Conservation (phyloP, 2,888 invertebrate species). For the Drosophila mettleri region DNA sequence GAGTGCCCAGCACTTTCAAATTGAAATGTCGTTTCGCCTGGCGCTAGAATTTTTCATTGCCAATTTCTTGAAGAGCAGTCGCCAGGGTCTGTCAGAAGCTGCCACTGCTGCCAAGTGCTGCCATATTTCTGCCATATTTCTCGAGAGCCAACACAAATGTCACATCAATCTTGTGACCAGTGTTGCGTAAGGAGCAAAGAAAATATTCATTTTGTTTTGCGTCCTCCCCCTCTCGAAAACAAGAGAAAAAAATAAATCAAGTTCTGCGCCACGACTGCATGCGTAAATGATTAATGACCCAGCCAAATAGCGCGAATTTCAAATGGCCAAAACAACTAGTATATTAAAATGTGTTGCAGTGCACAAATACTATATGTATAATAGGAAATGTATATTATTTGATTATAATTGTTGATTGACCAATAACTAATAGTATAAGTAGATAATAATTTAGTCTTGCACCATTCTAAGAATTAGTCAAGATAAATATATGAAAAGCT, state of each 20-base stretch:
- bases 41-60: constrained; percentile 79
- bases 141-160: constrained; percentile 75
- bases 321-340: constrained; percentile 40
- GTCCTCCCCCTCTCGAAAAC: not conserved
- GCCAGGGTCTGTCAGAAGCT: constrained; percentile 19
- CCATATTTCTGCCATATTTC: constrained; percentile 72
- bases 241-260: constrained; percentile 56
- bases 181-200: constrained; percentile 76
- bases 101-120: constrained; percentile 59
- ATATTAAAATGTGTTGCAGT: constrained; percentile 7
- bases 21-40: constrained; percentile 77
- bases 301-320: constrained; percentile 61
- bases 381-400: not conserved
- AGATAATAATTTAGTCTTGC: too few species aligned
- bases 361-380: not conserved
- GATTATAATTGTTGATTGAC: not conserved
- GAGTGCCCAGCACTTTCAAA: constrained; percentile 71
- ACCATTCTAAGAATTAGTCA: too few species aligned
- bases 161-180: constrained; percentile 82
- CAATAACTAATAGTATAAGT: too few species aligned
- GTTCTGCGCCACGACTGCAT: constrained; percentile 51
- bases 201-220: constrained; percentile 74
- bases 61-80: constrained; percentile 60
- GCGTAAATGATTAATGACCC: constrained; percentile 68
- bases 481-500: too few species aligned